phyloP scores from a whole-genome alignment of 2,888 invertebrate species.

The Netelia melanura region DNA sequence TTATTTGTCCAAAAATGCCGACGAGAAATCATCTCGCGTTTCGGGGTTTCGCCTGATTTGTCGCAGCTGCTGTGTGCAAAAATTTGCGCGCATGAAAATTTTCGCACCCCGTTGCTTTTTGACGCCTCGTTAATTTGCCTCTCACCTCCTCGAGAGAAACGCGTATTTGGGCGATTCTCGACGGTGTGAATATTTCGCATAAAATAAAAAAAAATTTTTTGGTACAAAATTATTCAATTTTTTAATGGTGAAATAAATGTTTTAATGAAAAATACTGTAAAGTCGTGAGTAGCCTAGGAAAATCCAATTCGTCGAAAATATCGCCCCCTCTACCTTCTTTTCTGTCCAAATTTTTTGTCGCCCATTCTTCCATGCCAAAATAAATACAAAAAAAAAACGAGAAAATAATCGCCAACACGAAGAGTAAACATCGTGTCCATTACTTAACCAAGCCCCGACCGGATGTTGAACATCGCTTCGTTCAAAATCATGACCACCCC shows the following conservation, averaged over 20 bases:
- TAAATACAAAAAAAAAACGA: constrained; percentile 7
- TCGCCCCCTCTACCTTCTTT: neutral
- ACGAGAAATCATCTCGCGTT: constrained; percentile 61
- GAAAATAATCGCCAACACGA: constrained; percentile 1
- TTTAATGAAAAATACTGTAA: neutral
- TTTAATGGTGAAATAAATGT: no score
- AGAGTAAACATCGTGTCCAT: constrained; percentile 62
- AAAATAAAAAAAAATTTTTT: neutral
- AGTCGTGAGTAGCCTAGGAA: no score
- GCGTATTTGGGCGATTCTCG: neutral
- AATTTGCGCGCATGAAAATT: constrained; percentile 2
- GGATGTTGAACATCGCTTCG: constrained; percentile 68
- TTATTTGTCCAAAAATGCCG: constrained; percentile 57
- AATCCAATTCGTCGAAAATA: no score
- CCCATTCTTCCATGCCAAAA: neutral
- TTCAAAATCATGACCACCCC: constrained; percentile 70
- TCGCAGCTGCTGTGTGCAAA: constrained; percentile 71
- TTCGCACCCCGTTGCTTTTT: constrained; percentile 9
- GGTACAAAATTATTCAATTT: neutral
- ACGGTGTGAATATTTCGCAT: neutral
- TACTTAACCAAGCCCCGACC: constrained; percentile 45
- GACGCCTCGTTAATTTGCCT: constrained; percentile 59
- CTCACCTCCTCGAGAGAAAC: constrained; percentile 48
- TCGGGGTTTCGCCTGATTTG: constrained; percentile 70
- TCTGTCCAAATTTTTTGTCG: neutral